Conservation (phyloP, 2,888 invertebrate genomes). For the Tuberolachnus salignus region DNA sequence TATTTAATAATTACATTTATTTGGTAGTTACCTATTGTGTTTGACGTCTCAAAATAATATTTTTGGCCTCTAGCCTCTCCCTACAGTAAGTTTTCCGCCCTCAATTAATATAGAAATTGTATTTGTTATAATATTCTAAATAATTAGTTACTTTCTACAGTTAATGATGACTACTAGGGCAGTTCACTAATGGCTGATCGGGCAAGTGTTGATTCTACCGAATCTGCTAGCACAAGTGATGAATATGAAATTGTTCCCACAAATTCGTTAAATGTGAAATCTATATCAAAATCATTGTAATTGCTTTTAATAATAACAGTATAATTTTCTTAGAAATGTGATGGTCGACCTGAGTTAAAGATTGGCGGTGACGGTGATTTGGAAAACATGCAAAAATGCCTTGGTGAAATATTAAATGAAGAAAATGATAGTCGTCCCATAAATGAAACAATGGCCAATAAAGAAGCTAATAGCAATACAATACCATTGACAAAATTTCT, state of each 20-base stretch:
- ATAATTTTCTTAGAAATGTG: constrained; percentile 2
- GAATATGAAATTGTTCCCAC: constrained; percentile 74
- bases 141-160: neutral
- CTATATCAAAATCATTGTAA: neutral
- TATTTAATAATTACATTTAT: neutral
- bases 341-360: constrained; percentile 59
- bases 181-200: constrained; percentile 67
- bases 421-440: constrained; percentile 33
- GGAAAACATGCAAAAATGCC: constrained; percentile 69
- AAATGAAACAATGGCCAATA: constrained; percentile 16
- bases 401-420: constrained; percentile 66
- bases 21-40: neutral
- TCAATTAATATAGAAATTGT: neutral
- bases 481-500: neutral
- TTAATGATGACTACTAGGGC: constrained; percentile 19
- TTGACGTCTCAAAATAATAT: neutral
- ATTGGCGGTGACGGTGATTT: constrained; percentile 67
- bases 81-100: neutral
- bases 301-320: neutral
- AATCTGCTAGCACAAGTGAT: constrained; percentile 73
- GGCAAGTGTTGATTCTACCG: constrained; percentile 71
- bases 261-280: constrained; percentile 60
- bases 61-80: neutral
- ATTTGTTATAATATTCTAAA: neutral
- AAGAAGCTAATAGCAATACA: neutral